Base-by-base conservation (phyloP, 2,797 vertebrate species). In the Hafferia zeledoni region DNA sequence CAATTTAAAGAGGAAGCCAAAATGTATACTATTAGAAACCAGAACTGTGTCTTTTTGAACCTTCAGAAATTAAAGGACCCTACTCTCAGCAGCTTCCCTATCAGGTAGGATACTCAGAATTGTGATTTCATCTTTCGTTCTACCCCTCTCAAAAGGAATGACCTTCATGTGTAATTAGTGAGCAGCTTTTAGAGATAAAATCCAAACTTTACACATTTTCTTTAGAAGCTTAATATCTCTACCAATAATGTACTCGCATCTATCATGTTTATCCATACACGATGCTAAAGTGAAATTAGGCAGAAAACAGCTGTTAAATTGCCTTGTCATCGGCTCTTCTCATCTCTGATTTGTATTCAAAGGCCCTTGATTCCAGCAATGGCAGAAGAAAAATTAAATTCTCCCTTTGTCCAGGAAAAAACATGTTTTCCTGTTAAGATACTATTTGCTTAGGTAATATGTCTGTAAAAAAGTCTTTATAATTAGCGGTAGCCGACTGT, bases 241-340 rank as follows among this genome's bases (percentile, higher is more conserved):
- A 90, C 57, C 49, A 50, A 56, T 72, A 90, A 67, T 15, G 50
- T 77, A 41, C 53, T 78, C 55, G 35, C 3, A n/a, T 94, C 75
- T 79, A 60, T 77, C 92, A 64, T 14, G 17, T 97, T 81, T 78
- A 85, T 94, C 57, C 25, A 85, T 90, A 87, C 35, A 75, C 1
- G 5, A 50, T 72, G 61, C 76, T 89, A 41, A 95, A 81, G 83
- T 71, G 75, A 95, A 95, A 91, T 90, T 85, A 88, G 53, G 61
- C 91, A 83, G 81, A 93, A 94, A 81, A 89, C 65, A 83, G 53
- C 79, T 70, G 44, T 35, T 87, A 80, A 76, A 80, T 37, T 91
- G 59, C 69, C n/a, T 72, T 88, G 68, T 70, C 83, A 83, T 79
- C 9, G 6, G 33, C 53, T 71, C 57, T 70, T 92, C 39, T 69